Evolutionary conservation across 2,113 vertebrate genomes (phyloP).

Genomic region (Podocnemis expansa): DNA sequence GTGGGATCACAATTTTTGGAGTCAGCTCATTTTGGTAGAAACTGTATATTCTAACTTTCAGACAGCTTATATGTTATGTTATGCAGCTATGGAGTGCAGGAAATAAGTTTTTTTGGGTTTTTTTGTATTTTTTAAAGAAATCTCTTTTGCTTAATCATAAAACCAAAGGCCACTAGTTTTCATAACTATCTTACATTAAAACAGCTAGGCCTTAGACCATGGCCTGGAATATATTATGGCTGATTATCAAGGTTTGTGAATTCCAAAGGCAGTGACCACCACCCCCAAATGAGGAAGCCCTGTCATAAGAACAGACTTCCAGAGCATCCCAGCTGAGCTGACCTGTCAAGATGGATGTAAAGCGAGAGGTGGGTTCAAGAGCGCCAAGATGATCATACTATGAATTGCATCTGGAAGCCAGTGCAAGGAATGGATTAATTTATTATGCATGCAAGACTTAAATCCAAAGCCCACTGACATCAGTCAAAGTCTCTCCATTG

Average conservation of each 20-base stretch:
- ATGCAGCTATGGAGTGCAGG: not conserved
- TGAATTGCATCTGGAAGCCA: not conserved
- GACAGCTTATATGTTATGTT: not conserved
- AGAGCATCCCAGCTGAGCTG: not conserved
- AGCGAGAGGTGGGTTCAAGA: not conserved
- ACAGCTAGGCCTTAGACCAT: not conserved
- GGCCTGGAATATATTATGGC: not conserved
- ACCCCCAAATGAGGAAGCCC: not conserved
- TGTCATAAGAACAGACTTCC: not conserved
- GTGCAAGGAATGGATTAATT: not conserved
- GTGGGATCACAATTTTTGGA: not conserved
- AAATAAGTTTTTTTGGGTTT: not conserved
- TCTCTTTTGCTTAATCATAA: not conserved
- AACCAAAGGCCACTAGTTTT: not conserved
- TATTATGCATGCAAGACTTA: not conserved
- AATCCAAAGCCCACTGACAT: no score
- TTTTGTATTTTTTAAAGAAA: not conserved
- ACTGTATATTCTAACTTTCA: not conserved
- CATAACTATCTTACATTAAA: not conserved
- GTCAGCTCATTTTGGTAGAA: not conserved
- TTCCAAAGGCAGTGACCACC: not conserved
- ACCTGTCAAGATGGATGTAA: not conserved
- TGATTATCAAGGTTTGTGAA: not conserved
- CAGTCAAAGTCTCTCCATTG: not conserved
- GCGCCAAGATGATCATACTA: rapidly evolving